Evolutionary conservation across 2,113 vertebrate species (phyloP), one percentile per base, ranked within the genome.

Genomic region (Channa argus): DNA sequence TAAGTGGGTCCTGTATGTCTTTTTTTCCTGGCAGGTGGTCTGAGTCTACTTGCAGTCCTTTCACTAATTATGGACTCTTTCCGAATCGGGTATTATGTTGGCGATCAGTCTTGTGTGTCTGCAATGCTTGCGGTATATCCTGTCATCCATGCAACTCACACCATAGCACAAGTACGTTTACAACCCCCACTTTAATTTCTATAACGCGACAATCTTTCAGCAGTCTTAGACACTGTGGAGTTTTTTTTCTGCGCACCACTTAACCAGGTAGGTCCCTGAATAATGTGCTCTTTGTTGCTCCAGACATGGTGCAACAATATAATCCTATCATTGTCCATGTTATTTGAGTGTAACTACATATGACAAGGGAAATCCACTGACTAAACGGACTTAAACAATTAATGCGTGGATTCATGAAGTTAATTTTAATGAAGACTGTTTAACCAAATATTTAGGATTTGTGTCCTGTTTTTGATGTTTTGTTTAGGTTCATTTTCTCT

Each of bases 1-100:
- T 34, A 77, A 46, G 33, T 7, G 34, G 1, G 33, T 49, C 3
- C 12, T 60, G 50, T 72, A 2, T 72, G 36, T 46, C 24, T 24
- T 24, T 24, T 1, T 78, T 41, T 60, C 47, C 86, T 69, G 37
- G 68, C 54, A 99, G 97, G 97, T 74, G 97, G 96, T 4, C 94
- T 99, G 90, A 96, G 96, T 0, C 76, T 99, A 56, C 96, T 99
- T 51, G 97, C 97, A 0, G 80, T 95, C 66, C 95, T 99, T 46
- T 98, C 97, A 47, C 78, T 99, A 83, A 93, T 98, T 71, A 95
- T 99, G 92, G 97, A 97, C 66, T 95, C 95, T 72, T 96, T 99
- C 78, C 96, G 97, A 91, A 93, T 99, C 37, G 97, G 97, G 38
- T 96, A 98, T 86, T 99, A 95, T 73, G 80, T 98, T 68, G 97